These are phyloP conservation scores for Suricata suricatta DNA, from an alignment of 2,113 vertebrate species.

Conservation along the genomic window DNA sequence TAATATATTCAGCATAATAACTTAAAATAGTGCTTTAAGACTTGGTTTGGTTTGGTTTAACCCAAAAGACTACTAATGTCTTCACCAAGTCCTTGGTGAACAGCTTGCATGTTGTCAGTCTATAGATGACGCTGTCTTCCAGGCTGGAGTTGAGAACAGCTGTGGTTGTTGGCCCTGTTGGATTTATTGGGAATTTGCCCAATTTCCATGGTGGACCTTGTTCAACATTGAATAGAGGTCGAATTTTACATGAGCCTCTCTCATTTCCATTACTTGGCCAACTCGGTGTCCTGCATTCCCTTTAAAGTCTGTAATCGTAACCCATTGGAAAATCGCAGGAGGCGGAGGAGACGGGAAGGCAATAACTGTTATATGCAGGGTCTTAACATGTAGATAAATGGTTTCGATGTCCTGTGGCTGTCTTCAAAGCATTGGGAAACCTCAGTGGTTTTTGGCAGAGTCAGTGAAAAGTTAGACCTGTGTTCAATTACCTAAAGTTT, in stretches of 20 bases:
- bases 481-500: not conserved
- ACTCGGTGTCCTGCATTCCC: not conserved
- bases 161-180: not conserved
- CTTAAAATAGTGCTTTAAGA: conserved; percentile 1
- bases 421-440: not conserved
- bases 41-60: conserved; percentile 27
- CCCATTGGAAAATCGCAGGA: not conserved
- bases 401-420: not conserved
- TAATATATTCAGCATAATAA: not conserved
- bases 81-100: not conserved
- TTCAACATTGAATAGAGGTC: not conserved
- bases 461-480: not conserved
- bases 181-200: conserved; percentile 39
- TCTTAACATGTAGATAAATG: not conserved
- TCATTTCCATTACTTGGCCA: not conserved
- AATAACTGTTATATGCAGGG: not conserved
- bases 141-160: conserved; percentile 2
- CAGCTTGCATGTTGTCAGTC: not conserved
- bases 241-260: not conserved
- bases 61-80: not conserved
- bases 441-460: not conserved
- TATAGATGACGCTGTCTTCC: not conserved
- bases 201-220: not conserved
- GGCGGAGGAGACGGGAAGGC: not conserved
- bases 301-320: not conserved